phyloP scores from a whole-genome alignment of 2,113 vertebrate species.

The Penelope pileata region DNA sequence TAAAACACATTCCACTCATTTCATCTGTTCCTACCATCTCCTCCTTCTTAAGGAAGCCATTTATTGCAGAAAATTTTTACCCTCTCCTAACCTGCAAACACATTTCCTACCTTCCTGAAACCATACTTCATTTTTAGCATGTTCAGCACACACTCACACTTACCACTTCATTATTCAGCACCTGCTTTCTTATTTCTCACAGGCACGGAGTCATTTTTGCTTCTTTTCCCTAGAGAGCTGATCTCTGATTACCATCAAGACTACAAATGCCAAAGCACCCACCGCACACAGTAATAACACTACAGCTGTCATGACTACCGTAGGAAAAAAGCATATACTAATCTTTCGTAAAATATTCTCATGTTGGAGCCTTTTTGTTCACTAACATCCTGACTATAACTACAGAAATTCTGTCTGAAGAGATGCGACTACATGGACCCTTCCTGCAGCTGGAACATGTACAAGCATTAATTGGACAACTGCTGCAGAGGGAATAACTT shows the following conservation, averaged over 20 bases:
- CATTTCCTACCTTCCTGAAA: background rate
- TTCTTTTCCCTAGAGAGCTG: background rate
- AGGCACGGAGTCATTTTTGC: rapidly evolving
- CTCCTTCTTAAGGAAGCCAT: background rate
- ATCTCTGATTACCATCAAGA: background rate
- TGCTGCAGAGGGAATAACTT: background rate
- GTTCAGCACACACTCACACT: background rate
- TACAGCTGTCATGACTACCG: background rate
- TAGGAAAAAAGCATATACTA: background rate
- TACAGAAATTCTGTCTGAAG: background rate
- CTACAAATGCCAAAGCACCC: background rate
- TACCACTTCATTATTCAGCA: background rate
- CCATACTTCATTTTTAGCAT: background rate
- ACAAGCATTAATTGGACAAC: background rate
- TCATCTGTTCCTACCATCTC: background rate
- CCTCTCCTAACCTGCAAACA: background rate
- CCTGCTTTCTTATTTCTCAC: background rate
- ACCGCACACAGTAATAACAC: background rate
- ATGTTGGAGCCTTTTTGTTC: background rate
- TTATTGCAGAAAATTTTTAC: background rate
- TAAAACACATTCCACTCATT: rapidly evolving
- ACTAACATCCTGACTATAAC: background rate
- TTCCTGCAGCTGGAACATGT: background rate
- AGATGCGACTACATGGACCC: background rate
- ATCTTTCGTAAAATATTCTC: background rate